A percentile compares a stretch with the other conserved stretches of the same genome.
Evolutionary conservation across 2,888 invertebrate species (phyloP).

Genomic region (Eristalis arbustorum): DNA sequence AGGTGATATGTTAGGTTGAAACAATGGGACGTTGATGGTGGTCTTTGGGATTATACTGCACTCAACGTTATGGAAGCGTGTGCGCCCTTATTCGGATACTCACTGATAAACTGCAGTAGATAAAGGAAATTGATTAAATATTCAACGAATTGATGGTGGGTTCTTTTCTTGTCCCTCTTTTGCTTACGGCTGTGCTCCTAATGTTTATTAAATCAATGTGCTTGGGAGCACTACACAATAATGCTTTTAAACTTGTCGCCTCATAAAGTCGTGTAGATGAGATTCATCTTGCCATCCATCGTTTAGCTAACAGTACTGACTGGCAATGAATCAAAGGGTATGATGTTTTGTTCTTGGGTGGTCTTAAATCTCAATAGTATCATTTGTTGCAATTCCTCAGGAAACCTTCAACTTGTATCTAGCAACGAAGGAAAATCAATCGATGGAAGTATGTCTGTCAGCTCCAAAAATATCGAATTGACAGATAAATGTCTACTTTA

Average conservation of each 20-base stretch:
- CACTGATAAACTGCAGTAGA: conserved; percentile 49
- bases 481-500: too few species aligned
- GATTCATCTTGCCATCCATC: background rate
- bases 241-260: conserved; percentile 27
- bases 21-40: conserved; percentile 54
- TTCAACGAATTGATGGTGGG: conserved; percentile 20
- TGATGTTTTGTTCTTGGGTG: too few species aligned
- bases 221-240: conserved; percentile 4
- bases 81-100: conserved; percentile 49
- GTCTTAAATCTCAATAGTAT: too few species aligned
- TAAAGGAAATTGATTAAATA: conserved; percentile 52
- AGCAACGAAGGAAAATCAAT: too few species aligned
- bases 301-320: background rate
- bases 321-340: too few species aligned
- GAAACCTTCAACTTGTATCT: too few species aligned
- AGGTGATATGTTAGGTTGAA: conserved; percentile 56
- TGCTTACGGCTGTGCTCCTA: background rate
- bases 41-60: conserved; percentile 22
- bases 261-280: background rate
- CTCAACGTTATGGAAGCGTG: conserved; percentile 8
- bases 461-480: too few species aligned
- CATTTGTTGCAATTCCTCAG: too few species aligned
- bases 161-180: background rate
- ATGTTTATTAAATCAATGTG: conserved; percentile 30
- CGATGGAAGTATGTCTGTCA: too few species aligned